Evolutionary conservation across 2,888 invertebrate genomes (phyloP).

Genomic region (Spisula solida): DNA sequence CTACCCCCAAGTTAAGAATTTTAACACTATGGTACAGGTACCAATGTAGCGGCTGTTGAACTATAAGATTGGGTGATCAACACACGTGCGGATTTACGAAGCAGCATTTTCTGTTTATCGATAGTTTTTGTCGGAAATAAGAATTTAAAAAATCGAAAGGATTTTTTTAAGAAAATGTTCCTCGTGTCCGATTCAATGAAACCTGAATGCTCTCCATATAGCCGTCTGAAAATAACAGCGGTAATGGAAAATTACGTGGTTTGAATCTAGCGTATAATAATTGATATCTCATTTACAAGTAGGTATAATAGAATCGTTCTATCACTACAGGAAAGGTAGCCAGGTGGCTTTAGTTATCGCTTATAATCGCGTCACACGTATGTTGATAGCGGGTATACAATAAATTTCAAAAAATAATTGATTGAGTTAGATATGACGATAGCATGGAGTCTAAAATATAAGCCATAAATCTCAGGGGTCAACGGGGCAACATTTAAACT

Average conservation of each 20-base stretch:
- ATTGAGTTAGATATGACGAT: background rate
- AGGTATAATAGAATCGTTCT: background rate
- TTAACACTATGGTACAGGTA: no score
- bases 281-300: background rate
- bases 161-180: no score
- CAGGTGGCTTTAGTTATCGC: background rate
- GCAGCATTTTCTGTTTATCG: no score
- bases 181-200: no score
- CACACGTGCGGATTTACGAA: no score
- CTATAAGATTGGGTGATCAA: no score
- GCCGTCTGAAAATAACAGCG: no score
- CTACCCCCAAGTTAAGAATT: no score
- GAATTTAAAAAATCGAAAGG: no score
- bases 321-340: background rate
- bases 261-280: background rate
- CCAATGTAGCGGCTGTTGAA: no score
- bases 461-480: background rate
- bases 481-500: background rate
- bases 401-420: background rate
- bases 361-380: background rate
- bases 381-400: background rate
- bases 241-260: background rate
- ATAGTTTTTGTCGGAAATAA: no score
- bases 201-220: no score
- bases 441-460: constrained; percentile 14